phyloP scores from a whole-genome alignment of 2,113 vertebrate species.

The Meleagris gallopavo region DNA sequence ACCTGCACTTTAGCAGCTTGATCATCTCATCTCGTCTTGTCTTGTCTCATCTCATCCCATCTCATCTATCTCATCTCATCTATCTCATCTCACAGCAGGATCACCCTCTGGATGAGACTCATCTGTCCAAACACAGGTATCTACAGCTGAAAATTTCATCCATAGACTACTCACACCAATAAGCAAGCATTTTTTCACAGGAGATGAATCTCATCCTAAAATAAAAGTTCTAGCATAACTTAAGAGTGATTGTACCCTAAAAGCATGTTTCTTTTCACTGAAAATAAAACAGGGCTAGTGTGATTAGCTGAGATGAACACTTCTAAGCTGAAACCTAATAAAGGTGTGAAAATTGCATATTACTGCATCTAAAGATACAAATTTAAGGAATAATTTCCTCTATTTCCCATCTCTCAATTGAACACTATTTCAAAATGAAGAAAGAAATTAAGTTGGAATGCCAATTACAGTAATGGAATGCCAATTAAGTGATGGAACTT shows the following conservation, averaged over 20 bases:
- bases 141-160: background rate
- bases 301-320: background rate
- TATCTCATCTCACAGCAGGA: background rate
- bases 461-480: too few species aligned
- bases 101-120: background rate
- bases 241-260: background rate
- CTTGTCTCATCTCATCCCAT: too few species aligned
- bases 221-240: background rate
- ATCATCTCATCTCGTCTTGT: background rate
- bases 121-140: background rate
- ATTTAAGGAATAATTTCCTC: background rate
- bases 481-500: background rate
- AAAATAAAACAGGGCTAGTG: background rate
- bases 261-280: slow-evolving; percentile 1
- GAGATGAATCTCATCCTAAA: background rate
- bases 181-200: background rate
- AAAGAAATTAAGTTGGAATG: slow-evolving; percentile 6
- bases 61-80: too few species aligned
- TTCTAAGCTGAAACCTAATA: background rate
- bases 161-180: background rate
- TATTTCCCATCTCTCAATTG: background rate
- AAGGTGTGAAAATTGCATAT: background rate
- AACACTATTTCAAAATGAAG: background rate
- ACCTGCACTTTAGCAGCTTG: background rate
- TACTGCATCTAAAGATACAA: background rate